A percentile compares a stretch with the other conserved stretches of the same genome.
Conservation (phyloP, 2,888 invertebrate species). For the Aelia acuminata region DNA sequence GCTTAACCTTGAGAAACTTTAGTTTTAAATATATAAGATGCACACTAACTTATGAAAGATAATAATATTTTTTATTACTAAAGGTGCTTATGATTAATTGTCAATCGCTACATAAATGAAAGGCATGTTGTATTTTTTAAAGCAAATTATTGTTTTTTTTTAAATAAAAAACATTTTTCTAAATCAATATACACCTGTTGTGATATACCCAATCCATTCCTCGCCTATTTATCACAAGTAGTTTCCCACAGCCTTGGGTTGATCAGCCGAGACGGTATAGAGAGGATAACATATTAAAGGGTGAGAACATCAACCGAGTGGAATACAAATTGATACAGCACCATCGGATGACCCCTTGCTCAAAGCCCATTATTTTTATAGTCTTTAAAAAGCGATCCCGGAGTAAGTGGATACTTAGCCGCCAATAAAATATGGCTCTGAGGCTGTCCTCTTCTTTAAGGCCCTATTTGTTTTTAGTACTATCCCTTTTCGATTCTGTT, state of each 20-base stretch:
- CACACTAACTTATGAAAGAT: too few species aligned
- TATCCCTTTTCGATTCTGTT: background rate
- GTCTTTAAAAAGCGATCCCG: slow-evolving; percentile 29
- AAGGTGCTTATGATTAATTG: too few species aligned
- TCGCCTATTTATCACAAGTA: background rate
- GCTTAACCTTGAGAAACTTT: too few species aligned
- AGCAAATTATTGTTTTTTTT: too few species aligned
- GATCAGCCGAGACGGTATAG: background rate
- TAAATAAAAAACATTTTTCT: background rate
- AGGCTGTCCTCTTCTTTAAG: slow-evolving; percentile 11
- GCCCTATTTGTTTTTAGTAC: slow-evolving; percentile 49
- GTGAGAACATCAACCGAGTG: background rate
- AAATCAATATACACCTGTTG: background rate
- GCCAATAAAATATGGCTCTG: slow-evolving; percentile 49
- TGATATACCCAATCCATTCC: background rate
- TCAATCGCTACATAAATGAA: too few species aligned
- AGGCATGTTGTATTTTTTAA: too few species aligned
- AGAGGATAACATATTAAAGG: slow-evolving; percentile 15
- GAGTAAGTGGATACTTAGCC: slow-evolving; percentile 55
- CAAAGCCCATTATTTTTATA: slow-evolving; percentile 50
- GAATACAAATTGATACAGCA: slow-evolving; percentile 43
- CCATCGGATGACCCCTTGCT: background rate
- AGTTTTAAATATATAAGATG: too few species aligned
- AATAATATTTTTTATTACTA: too few species aligned
- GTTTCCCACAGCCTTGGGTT: background rate